Evolutionary conservation across 2,797 vertebrate species (phyloP).

Genomic region (Paramormyrops hopkinsi): DNA sequence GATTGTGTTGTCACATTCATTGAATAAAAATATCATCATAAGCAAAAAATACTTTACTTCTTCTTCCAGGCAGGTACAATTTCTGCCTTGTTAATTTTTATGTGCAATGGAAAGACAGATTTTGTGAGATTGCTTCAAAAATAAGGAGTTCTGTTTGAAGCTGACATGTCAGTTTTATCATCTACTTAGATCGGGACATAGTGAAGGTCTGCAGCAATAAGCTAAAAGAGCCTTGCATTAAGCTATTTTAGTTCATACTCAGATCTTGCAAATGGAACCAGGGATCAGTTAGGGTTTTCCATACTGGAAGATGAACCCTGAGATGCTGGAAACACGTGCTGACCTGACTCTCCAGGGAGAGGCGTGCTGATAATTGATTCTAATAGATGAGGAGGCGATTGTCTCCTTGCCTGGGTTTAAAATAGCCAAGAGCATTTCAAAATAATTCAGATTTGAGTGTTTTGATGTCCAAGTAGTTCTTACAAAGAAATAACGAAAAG

Average conservation of each 20-base stretch:
- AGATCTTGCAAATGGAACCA: not conserved
- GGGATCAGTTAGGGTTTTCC: not conserved
- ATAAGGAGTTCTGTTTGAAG: not conserved
- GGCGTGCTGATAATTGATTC: not conserved
- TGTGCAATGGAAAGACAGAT: not conserved
- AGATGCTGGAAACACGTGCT: not conserved
- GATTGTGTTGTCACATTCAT: not conserved
- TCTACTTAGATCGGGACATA: not conserved
- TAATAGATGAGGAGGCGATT: not conserved
- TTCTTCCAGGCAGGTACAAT: not conserved
- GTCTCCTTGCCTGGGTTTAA: not conserved
- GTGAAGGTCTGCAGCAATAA: not conserved
- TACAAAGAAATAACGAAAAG: not conserved
- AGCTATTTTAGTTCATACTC: not conserved
- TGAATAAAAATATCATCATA: not conserved
- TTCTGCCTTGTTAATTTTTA: not conserved
- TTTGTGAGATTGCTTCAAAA: not conserved
- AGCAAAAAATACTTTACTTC: not conserved
- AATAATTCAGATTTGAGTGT: not conserved
- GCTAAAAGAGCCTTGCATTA: not conserved
- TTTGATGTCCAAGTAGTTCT: not conserved
- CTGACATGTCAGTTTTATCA: not conserved
- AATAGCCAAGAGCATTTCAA: not conserved
- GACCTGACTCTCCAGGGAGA: not conserved
- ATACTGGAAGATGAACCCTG: not conserved